Conservation (phyloP, 2,113 vertebrate species). For the Saiga tatarica region DNA sequence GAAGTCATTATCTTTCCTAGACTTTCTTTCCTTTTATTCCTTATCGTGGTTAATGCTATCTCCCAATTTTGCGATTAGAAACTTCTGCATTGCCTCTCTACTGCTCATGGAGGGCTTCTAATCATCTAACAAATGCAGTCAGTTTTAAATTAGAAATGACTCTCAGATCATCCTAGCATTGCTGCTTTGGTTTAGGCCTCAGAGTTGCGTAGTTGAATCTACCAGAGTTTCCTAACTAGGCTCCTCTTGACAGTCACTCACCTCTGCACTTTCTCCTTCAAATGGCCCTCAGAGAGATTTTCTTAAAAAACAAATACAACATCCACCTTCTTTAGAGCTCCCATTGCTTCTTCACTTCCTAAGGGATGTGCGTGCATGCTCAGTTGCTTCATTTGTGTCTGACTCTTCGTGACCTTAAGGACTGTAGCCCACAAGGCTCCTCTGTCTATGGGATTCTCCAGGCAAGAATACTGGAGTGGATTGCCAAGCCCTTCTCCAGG, state of each 20-base stretch:
- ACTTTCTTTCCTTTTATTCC: neutral
- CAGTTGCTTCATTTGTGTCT: neutral
- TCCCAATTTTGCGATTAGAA: neutral
- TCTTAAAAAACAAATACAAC: neutral
- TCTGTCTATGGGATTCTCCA: neutral
- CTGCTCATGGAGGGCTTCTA: neutral
- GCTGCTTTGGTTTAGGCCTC: neutral
- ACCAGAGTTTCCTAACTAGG: neutral
- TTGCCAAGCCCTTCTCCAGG: neutral
- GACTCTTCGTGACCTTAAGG: neutral
- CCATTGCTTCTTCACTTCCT: neutral
- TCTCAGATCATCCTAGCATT: neutral
- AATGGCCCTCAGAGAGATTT: neutral
- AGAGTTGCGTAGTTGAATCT: neutral
- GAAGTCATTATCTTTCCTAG: neutral
- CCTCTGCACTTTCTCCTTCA: neutral
- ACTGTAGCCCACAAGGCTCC: neutral
- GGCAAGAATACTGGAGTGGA: neutral
- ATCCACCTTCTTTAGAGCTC: neutral
- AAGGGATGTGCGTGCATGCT: accelerated
- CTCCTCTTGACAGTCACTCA: neutral
- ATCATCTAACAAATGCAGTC: neutral
- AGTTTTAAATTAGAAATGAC: neutral
- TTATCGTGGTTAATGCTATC: neutral
- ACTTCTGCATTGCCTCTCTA: neutral